These are phyloP conservation scores for Prionace glauca DNA, from an alignment of 2,797 vertebrate species.

Conservation along the genomic window DNA sequence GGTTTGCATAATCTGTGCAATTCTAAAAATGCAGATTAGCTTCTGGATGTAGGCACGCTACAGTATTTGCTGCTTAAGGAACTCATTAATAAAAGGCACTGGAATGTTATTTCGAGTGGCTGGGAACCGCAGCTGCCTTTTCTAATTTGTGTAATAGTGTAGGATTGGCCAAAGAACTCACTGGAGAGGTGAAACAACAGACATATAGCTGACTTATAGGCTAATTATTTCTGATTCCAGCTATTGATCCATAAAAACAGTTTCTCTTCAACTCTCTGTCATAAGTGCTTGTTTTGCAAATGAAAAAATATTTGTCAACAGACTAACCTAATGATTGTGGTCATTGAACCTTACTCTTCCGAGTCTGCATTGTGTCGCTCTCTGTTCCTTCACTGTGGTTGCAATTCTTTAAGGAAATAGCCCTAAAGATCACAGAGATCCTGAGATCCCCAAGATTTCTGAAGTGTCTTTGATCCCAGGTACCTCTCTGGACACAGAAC, in stretches of 20 bases:
- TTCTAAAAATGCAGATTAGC: background rate
- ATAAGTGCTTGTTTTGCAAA: conserved; percentile 24
- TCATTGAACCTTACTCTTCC: background rate
- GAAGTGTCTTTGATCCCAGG: background rate
- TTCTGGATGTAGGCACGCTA: too few species aligned
- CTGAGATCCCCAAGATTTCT: background rate
- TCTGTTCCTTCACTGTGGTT: background rate
- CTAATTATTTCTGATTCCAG: conserved; percentile 11
- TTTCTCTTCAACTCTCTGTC: conserved; percentile 16
- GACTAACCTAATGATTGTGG: conserved; percentile 2
- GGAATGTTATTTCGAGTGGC: background rate
- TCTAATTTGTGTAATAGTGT: background rate
- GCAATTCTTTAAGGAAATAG: background rate
- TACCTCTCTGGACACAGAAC: too few species aligned
- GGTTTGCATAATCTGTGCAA: background rate
- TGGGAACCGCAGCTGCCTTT: background rate
- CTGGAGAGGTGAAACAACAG: background rate
- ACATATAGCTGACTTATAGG: background rate
- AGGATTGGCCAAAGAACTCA: background rate
- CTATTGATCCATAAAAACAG: background rate
- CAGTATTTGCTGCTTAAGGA: background rate
- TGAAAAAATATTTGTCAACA: conserved; percentile 1
- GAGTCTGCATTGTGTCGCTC: background rate
- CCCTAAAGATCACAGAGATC: background rate
- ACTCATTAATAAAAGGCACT: background rate